Evolutionary conservation across 2,797 vertebrate species (phyloP).

Genomic region (Sebastes kiyomatsui): DNA sequence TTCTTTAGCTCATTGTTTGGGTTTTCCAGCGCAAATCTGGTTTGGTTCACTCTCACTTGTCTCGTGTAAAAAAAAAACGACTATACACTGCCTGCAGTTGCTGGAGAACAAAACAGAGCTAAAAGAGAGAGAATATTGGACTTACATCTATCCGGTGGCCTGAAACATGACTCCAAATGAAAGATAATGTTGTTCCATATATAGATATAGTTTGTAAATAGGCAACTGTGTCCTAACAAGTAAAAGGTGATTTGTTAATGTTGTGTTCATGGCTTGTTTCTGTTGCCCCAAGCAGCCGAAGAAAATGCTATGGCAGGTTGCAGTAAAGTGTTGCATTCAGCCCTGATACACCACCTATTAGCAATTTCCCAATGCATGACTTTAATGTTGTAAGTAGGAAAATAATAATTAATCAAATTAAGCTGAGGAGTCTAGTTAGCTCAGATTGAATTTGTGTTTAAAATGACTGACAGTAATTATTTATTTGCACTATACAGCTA

Average conservation of each 20-base stretch:
- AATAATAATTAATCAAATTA: background rate
- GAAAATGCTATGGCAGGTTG: background rate
- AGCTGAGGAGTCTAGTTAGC: background rate
- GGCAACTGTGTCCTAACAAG: background rate
- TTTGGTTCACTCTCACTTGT: background rate
- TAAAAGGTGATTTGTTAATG: background rate
- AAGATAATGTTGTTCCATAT: background rate
- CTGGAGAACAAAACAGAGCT: too few relatives aligned
- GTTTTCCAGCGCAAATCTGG: background rate
- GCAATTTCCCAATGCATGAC: background rate
- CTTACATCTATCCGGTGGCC: too few relatives aligned
- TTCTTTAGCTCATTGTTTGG: background rate
- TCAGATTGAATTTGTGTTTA: background rate
- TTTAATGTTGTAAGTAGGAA: background rate
- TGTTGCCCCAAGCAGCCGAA: fast-evolving
- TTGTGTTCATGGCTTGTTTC: background rate
- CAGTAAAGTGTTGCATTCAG: background rate
- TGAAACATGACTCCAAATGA: background rate
- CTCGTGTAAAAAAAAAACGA: background rate
- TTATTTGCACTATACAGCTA: background rate
- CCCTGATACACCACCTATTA: background rate
- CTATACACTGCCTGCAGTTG: background rate
- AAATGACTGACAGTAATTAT: background rate
- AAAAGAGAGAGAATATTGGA: too few relatives aligned
- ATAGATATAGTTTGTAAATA: fast-evolving